A percentile compares a stretch with the other conserved stretches of the same genome.
Evolutionary conservation across 2,888 invertebrate species (phyloP).

Genomic region (Chrysolina haemoptera): DNA sequence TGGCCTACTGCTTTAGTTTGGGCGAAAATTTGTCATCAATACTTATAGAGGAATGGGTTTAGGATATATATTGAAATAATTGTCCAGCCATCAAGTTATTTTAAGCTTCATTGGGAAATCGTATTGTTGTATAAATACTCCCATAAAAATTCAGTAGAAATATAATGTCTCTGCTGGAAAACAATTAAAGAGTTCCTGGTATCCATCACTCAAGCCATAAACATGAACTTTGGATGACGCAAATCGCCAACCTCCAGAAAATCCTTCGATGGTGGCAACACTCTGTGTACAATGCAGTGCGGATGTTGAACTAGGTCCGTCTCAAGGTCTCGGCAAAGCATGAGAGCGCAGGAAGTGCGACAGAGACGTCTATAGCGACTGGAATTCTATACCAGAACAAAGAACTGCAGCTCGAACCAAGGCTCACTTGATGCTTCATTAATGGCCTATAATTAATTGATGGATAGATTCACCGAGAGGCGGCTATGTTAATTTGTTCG

Average conservation of each 20-base stretch:
- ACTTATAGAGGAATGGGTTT: too few species aligned
- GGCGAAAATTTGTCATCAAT: too few species aligned
- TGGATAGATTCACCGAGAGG: slow-evolving; percentile 1
- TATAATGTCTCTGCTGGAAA: too few species aligned
- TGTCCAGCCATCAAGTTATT: too few species aligned
- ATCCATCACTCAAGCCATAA: not conserved
- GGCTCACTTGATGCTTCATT: slow-evolving; percentile 37
- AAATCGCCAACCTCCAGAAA: slow-evolving; percentile 16
- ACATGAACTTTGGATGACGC: slow-evolving; percentile 2
- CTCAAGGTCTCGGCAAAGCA: slow-evolving; percentile 67
- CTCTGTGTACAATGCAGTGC: slow-evolving; percentile 47
- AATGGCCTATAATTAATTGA: slow-evolving; percentile 38
- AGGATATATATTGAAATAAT: too few species aligned
- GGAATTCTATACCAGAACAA: slow-evolving; percentile 49
- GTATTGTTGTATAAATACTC: too few species aligned
- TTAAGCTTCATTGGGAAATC: too few species aligned
- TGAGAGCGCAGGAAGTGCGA: slow-evolving; percentile 63
- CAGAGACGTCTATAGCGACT: slow-evolving; percentile 54
- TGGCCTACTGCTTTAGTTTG: too few species aligned
- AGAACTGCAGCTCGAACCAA: slow-evolving; percentile 44
- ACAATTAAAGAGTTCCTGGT: too few species aligned
- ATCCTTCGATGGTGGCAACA: slow-evolving; percentile 14
- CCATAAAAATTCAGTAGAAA: too few species aligned
- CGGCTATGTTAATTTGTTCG: slow-evolving; percentile 28
- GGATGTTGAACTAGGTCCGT: slow-evolving; percentile 72